Base-by-base conservation (phyloP, 1,140 invertebrate species). In the Batillaria attramentaria region DNA sequence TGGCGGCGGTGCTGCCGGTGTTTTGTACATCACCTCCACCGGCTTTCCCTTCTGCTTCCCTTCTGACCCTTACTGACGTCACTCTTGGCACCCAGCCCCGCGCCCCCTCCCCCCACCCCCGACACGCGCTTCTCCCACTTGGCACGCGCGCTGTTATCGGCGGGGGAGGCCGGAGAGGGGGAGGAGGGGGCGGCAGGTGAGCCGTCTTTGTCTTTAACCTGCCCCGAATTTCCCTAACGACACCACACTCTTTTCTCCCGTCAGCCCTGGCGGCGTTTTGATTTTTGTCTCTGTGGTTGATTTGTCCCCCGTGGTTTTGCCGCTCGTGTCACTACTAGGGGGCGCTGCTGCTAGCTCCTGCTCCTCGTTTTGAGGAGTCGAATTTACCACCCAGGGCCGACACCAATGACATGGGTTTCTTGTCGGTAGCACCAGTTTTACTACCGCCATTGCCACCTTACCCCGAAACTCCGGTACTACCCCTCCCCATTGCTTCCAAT, bases 51-150 rank as follows among this genome's bases (percentile, higher is more conserved):
- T 73, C 72, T 37, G 33, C 43, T 73, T 46, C 13, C 43, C 35
- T 60, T 73, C 72, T 73, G 72, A 73, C 72, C 72, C 31, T 60
- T 73, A 35, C 35, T 73, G 72, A 73, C 72, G 46, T 46, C 72
- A 28, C 46, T 31, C 20, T 54, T 73, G 20, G 42, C 50, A 13
- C 72, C 42, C 16, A 50, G 28, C 43, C 54, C 50, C 33, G 41
- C 46, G 33, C 72, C 72, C 46, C 46, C 72, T 57, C 72, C 57
- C 24, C 57, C 72, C 18, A 24, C 43, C n/a, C 42, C 54, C 2
- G 72, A 33, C 16, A 73, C 50, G 6, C 72, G 46, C 20, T 39
- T 73, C 33, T 73, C 72, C 72, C 72, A 73, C 72, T 73, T 73
- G 46, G 46, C 35, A 0, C 72, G 46, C 13, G 54, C 50, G 35